Conservation (phyloP, 2,888 invertebrate genomes). For the Scaptomyza caliginosa region DNA sequence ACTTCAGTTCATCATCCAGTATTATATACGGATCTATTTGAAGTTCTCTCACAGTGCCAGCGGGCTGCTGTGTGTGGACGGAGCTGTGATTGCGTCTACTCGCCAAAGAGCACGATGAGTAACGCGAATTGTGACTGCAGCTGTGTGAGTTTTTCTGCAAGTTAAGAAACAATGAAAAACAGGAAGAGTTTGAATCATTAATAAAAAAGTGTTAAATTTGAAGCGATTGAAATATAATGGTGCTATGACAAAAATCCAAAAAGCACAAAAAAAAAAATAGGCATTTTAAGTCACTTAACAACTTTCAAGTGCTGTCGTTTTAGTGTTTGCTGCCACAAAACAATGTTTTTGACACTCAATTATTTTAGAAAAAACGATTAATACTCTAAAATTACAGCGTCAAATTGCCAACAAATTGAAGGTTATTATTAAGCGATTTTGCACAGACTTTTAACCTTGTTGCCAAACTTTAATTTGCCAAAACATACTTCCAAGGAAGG, state of each 20-base stretch:
- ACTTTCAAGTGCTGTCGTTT: slow-evolving; percentile 71
- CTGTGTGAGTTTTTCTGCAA: slow-evolving; percentile 61
- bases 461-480: slow-evolving; percentile 17
- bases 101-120: slow-evolving; percentile 54
- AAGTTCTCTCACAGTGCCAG: slow-evolving; percentile 90
- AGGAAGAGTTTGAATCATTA: slow-evolving; percentile 40
- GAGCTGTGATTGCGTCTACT: slow-evolving; percentile 87
- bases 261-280: not conserved
- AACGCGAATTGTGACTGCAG: slow-evolving; percentile 50
- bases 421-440: slow-evolving; percentile 47
- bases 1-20: slow-evolving; percentile 93
- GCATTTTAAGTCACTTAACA: slow-evolving; percentile 70
- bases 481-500: no score
- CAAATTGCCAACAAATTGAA: slow-evolving; percentile 61
- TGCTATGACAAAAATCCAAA: slow-evolving; percentile 19
- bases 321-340: slow-evolving; percentile 23
- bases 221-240: slow-evolving; percentile 29
- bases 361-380: slow-evolving; percentile 48
- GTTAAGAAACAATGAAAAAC: not conserved
- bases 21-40: slow-evolving; percentile 94
- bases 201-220: slow-evolving; percentile 60
- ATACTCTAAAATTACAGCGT: slow-evolving; percentile 69
- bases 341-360: slow-evolving; percentile 35
- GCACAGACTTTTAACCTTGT: slow-evolving; percentile 62
- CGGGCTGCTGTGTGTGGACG: slow-evolving; percentile 91